Base-by-base conservation (phyloP, 1,140 invertebrate species). In the Goniozus legneri region DNA sequence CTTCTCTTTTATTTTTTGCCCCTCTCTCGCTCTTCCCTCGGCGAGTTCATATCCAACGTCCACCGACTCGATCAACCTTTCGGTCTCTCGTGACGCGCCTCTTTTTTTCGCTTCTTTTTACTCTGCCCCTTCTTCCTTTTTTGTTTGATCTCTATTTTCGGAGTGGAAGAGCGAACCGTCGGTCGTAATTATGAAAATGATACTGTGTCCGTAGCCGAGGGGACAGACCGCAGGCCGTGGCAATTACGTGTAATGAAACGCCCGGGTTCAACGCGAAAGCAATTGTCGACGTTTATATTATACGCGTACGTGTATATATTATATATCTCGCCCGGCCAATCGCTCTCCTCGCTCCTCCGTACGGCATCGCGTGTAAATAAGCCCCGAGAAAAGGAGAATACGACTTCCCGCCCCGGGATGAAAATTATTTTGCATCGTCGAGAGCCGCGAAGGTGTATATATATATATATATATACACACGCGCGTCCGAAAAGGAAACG, bases 181-280 rank as follows among this genome's bases (percentile, higher is more conserved):
- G 10, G 39, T 64, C 60, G 56, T 75, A 56, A 75, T 73, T 75
- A 75, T 67, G 71, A 72, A 75, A 75, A 75, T 75, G 67, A 75
- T 72, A 75, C 72, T 67, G 61, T 71, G 64, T 60, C 62, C 65
- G 60, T 60, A 62, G 50, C 53, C 57, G 52, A 65, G 63, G 54
- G 60, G 63, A 69, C 62, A 67, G 64, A 73, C 71, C 69, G 65
- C 64, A 75, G 62, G 70, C 72, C 67, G 62, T 67, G 64, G 63
- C 63, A 73, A 71, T 72, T 72, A 73, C 62, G 62, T 61, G 57
- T 73, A 72, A 72, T 75, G 66, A 75, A 73, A 75, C 72, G 69
- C 55, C 63, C 59, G 40, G 57, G 55, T 63, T 52, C 56, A 53
- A 44, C 39, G 39, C 49, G 40, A 36, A 52, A 37, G 53, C 54